Conservation (phyloP, 2,888 invertebrate genomes). For the Lampropteryx suffumata region DNA sequence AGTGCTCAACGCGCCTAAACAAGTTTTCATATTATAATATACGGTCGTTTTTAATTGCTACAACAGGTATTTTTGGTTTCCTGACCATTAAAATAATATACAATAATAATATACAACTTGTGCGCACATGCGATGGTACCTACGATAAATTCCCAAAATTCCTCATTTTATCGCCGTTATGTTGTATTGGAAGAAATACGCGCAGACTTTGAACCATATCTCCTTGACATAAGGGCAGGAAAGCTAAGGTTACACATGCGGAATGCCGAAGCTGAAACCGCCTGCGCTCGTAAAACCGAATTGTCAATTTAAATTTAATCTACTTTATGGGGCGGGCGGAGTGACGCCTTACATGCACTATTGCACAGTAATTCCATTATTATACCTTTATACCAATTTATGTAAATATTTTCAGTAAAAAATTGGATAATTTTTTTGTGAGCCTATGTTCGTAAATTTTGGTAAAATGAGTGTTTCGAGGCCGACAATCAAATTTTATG, state of each 20-base stretch:
- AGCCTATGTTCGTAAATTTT: background rate
- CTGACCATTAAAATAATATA: conserved; percentile 17
- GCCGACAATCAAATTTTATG: background rate
- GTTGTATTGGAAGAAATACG: conserved; percentile 6
- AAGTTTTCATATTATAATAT: too few species aligned
- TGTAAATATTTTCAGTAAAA: conserved; percentile 28
- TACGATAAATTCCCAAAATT: conserved; percentile 43
- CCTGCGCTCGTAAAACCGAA: conserved; percentile 68
- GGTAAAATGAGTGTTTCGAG: background rate
- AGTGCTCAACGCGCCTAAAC: too few species aligned
- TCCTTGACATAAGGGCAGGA: conserved; percentile 7
- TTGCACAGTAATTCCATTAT: conserved; percentile 52
- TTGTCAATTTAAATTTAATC: conserved; percentile 80
- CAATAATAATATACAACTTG: too few species aligned
- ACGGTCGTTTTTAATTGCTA: too few species aligned
- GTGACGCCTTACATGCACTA: conserved; percentile 61
- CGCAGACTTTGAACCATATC: conserved; percentile 17
- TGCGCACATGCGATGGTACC: conserved; percentile 35
- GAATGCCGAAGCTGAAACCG: conserved; percentile 42
- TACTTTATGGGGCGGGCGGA: conserved; percentile 61
- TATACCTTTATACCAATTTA: conserved; percentile 49
- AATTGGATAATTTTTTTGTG: too few species aligned
- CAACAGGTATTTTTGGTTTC: conserved; percentile 1
- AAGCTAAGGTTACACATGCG: conserved; percentile 22
- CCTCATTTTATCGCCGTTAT: conserved; percentile 37